Conservation (phyloP, 2,888 invertebrate species). For the Marronus borbonicus region DNA sequence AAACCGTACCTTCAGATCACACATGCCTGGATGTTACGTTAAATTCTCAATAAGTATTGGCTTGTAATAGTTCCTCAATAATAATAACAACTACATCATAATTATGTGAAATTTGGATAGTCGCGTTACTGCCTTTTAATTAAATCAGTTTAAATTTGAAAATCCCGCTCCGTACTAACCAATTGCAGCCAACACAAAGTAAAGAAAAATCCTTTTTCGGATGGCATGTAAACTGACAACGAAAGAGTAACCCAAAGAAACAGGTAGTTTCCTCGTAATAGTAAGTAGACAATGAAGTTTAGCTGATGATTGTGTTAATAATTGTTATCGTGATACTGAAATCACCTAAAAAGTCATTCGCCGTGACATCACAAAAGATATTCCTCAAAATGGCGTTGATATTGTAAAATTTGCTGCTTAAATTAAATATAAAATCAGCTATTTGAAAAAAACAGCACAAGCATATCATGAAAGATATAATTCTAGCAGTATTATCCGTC, state of each 20-base stretch:
- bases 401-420: conserved; percentile 40
- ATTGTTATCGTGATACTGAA: not conserved
- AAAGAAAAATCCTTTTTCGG: not conserved
- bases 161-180: no score
- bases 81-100: no score
- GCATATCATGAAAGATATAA: conserved; percentile 68
- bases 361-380: conserved; percentile 42
- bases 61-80: no score
- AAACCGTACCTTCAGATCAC: no score
- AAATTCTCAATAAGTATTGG: no score
- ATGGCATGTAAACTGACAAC: not conserved
- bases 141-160: no score
- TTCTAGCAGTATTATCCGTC: conserved; percentile 72
- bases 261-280: not conserved
- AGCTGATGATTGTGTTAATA: conserved; percentile 13
- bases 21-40: no score
- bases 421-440: conserved; percentile 34
- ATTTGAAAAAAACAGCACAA: conserved; percentile 1
- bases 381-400: conserved; percentile 52
- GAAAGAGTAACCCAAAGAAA: not conserved
- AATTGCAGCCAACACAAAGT: not conserved
- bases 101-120: no score
- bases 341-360: not conserved
- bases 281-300: conserved; percentile 37
- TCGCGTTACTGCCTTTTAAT: no score